Conservation (phyloP, 2,888 invertebrate genomes). For the Linnaemya vulpina region DNA sequence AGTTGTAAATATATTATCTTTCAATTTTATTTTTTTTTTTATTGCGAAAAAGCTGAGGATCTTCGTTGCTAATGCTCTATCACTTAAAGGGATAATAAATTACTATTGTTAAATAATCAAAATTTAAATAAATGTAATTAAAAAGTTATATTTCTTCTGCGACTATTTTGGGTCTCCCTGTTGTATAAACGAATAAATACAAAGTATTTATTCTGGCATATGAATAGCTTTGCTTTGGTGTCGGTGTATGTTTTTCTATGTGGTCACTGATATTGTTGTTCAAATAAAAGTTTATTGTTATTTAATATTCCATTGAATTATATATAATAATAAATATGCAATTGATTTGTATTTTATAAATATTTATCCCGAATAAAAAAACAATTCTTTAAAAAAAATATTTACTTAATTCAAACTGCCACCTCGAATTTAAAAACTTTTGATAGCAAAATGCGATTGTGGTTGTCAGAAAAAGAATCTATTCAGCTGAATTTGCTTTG, state of each 20-base stretch:
- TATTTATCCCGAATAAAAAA: neutral
- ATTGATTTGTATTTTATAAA: neutral
- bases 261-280: conserved; percentile 33
- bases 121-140: too few relatives aligned
- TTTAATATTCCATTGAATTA: neutral
- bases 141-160: too few relatives aligned
- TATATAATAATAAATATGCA: neutral
- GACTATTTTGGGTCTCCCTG: too few relatives aligned
- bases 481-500: neutral
- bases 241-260: neutral
- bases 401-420: neutral
- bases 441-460: neutral
- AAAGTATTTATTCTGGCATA: neutral
- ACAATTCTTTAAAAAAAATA: neutral
- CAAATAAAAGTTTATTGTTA: conserved; percentile 26
- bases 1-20: too few relatives aligned
- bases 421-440: neutral
- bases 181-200: too few relatives aligned
- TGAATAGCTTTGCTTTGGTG: neutral
- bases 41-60: too few relatives aligned
- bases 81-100: too few relatives aligned
- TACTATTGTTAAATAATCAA: too few relatives aligned
- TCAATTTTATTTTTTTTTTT: too few relatives aligned
- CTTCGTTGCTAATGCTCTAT: too few relatives aligned
- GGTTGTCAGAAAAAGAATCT: neutral